Base-by-base conservation (phyloP, 2,888 invertebrate genomes). In the Altica lythri region DNA sequence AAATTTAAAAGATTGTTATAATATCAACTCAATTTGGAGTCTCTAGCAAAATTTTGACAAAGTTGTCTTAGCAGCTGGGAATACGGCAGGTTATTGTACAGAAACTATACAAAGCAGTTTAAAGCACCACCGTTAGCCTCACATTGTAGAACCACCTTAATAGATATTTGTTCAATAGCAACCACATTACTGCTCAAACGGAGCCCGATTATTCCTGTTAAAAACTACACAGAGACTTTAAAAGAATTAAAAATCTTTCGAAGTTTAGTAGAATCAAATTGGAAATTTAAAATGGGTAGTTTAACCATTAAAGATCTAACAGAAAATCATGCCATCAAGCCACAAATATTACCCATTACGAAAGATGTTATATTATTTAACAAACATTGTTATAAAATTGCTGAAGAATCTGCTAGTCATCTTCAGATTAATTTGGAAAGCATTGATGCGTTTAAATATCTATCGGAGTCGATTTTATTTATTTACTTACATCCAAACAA, bases 311-410 rank as follows among this genome's bases (percentile, higher is more conserved):
- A 66, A 59, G 60, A 64, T 53, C 35, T 65, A 3, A 59, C 45
- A 27, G 62, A 66, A 54, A 65, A 62, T 37, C 53, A 62, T 19
- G 34, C 49, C 4, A 18, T 13, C 38, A 63, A 58, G 32, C 45
- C 50, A 9, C 58, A 61, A 54, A 60, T 6, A 27, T 40, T 65
- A 42, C 65, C 64, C 14, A 30, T 63, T 37, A 62, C 66, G 27
- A 37, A 45, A 17, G 62, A 66, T 42, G 40, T 65, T 5, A 62
- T 63, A 30, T 47, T 45, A 55, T 65, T 66, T 47, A 42, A 42
- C 50, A 45, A 65, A 16, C 58, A 62, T 49, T 47, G 55, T 49
- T 13, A 34, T 14, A 14, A 53, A 9, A 40, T 57, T 29, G 66
- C 64, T 34, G 54, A 62, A 35, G 19, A 38, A 25, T 27, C 52